Conservation (phyloP, 1,140 invertebrate genomes). For the Scaptomyza hsui region DNA sequence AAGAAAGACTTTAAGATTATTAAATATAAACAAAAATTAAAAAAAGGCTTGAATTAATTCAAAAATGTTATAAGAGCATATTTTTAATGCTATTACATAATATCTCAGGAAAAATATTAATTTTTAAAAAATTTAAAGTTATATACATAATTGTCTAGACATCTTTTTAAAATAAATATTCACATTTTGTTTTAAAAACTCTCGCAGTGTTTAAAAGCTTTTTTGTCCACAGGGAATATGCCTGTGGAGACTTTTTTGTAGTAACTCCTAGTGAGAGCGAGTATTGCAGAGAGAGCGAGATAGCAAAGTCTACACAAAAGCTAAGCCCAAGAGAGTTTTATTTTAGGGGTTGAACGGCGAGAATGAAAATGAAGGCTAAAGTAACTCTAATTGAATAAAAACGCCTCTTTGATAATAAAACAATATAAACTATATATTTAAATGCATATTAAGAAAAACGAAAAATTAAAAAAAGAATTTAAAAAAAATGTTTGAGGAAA, state of each 20-base stretch:
- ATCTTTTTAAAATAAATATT: too few relatives aligned
- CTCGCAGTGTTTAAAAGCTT: conserved; percentile 56
- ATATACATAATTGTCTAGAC: background rate
- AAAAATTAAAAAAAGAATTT: background rate
- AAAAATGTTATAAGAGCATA: too few relatives aligned
- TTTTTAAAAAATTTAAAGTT: too few relatives aligned
- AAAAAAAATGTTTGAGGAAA: conserved; percentile 1
- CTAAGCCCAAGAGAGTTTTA: conserved; percentile 36
- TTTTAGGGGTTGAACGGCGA: conserved; percentile 40
- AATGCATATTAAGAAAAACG: background rate
- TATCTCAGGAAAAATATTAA: too few relatives aligned
- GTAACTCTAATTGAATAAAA: conserved; percentile 41
- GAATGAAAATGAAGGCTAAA: conserved; percentile 23
- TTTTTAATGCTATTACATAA: too few relatives aligned
- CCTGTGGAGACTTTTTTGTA: conserved; percentile 53
- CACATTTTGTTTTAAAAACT: background rate
- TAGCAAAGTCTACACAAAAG: conserved; percentile 55
- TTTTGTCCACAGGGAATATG: background rate
- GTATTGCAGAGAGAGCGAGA: conserved; percentile 16
- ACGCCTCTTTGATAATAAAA: conserved; percentile 10
- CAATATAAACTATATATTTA: background rate
- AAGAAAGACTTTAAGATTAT: too few relatives aligned
- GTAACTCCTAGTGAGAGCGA: conserved; percentile 17
- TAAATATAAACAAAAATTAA: too few relatives aligned
- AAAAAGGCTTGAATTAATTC: too few relatives aligned